Evolutionary conservation across 2,113 vertebrate species (phyloP).

Genomic region (Megaleporinus macrocephalus): DNA sequence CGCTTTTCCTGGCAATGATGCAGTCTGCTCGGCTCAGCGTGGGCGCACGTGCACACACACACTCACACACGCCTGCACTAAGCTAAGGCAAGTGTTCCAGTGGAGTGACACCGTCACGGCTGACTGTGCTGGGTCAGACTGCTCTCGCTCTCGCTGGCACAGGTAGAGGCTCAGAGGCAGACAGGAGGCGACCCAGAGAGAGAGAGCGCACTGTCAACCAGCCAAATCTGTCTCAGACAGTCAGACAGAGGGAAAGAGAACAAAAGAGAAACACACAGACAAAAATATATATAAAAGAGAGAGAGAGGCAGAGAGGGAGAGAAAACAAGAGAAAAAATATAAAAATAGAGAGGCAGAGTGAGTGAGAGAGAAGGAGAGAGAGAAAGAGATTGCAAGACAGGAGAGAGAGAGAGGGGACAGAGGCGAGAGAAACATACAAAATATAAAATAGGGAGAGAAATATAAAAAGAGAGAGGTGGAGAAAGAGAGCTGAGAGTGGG

Average conservation of each 20-base stretch:
- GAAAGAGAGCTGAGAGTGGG: too few relatives aligned
- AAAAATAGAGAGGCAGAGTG: not conserved
- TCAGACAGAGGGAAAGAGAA: slow-evolving; percentile 5
- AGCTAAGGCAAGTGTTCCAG: slow-evolving; percentile 3
- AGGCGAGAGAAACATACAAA: too few relatives aligned
- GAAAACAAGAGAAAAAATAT: not conserved
- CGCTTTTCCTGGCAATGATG: slow-evolving; percentile 43
- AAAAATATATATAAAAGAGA: too few relatives aligned
- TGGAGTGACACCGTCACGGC: slow-evolving; percentile 40
- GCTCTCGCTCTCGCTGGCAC: slow-evolving; percentile 28
- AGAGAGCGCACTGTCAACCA: slow-evolving; percentile 14
- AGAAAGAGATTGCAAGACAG: too few relatives aligned
- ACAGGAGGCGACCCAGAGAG: slow-evolving; percentile 26
- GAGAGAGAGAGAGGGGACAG: too few relatives aligned
- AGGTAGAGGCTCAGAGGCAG: slow-evolving; percentile 23
- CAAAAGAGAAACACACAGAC: slow-evolving; percentile 13
- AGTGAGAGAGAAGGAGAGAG: not conserved
- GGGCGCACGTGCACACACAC: not conserved
- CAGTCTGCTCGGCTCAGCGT: slow-evolving; percentile 36
- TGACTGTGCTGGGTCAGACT: slow-evolving; percentile 38
- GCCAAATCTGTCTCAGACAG: not conserved
- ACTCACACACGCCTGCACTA: slow-evolving; percentile 7
- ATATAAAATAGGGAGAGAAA: too few relatives aligned
- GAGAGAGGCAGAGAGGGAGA: not conserved
- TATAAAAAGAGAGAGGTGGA: too few relatives aligned